Evolutionary conservation across 2,888 invertebrate species (phyloP), one percentile per base, ranked within the genome.

Genomic region (Meiosimyza platycephala): DNA sequence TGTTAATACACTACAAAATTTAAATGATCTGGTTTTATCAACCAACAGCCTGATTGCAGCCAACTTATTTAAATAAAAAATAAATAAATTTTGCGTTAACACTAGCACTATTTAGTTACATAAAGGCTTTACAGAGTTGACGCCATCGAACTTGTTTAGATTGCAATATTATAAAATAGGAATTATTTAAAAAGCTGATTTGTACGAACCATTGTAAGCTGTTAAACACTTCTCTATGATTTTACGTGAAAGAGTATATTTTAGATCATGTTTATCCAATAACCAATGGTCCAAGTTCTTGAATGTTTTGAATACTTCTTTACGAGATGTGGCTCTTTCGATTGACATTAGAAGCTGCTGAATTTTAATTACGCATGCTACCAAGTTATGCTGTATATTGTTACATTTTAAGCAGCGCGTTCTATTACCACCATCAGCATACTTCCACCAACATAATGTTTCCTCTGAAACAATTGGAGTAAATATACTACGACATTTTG

Each of bases 391-490:
- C 1, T 54, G 50, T 5, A 62, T 16, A 1, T 55, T 62, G 3
- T 77, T 66, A 47, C 75, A 76, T 33, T 77, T 66, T 7, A 57
- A 22, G 4, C 47, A 28, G 59, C 71, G 48, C 7, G 12, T 50
- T 33, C 50, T 52, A 2, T n/a, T 48, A 55, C 60, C 33, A 1
- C 68, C 55, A 1, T 64, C 57, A 1, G 51, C 54, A 0, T 57
- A 15, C 15, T 71, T 18, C 83, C 82, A 84, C 83, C 84, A 84
- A 12, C 73, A 73, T 1, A 80, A 74, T 0, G 66, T 59, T 7
- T 65, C 64, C 1, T 73, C 33, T 0, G 72, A 64, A 40, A 22
- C 18, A 62, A 59, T 65, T 18, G 81, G 79, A 5, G 79, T 70
- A 75, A 83, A 85, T 40, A 72, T 70, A 48, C 80, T 52, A 0